These are phyloP conservation scores for Paedocypris sp. DNA, from an alignment of 2,113 vertebrate genomes.

Conservation along the genomic window DNA sequence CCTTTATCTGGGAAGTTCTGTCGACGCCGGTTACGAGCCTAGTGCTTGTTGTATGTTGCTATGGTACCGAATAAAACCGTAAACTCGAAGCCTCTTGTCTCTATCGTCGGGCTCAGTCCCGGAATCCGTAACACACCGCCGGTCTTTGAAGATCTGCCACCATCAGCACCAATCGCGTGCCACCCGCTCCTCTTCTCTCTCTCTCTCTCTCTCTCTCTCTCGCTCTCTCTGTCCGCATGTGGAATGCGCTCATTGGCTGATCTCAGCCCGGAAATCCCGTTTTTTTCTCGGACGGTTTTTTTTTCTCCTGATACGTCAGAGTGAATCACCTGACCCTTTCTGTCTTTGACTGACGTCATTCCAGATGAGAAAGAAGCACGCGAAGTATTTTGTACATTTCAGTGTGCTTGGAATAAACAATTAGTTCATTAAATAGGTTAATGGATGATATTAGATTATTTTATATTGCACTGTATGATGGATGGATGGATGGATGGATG, in stretches of 20 bases:
- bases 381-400: too few species aligned
- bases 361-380: neutral
- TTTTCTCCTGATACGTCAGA: slow-evolving; percentile 19
- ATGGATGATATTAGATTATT: too few species aligned
- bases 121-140: slow-evolving; percentile 26
- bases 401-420: too few species aligned
- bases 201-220: slow-evolving; percentile 63
- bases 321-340: slow-evolving; percentile 27
- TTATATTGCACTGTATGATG: too few species aligned
- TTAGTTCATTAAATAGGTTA: too few species aligned
- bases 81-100: neutral
- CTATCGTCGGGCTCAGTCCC: slow-evolving; percentile 29
- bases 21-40: neutral
- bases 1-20: neutral
- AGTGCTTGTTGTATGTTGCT: neutral
- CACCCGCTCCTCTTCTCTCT: slow-evolving; percentile 63
- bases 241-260: slow-evolving; percentile 81
- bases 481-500: too few species aligned
- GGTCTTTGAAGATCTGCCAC: slow-evolving; percentile 17
- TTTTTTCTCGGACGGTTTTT: slow-evolving; percentile 8
- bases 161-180: slow-evolving; percentile 71
- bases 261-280: slow-evolving; percentile 50
- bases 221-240: slow-evolving; percentile 71
- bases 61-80: neutral
- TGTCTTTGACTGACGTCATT: neutral